Evolutionary conservation across 2,113 vertebrate species (phyloP).

Genomic region (Colinus virginianus): DNA sequence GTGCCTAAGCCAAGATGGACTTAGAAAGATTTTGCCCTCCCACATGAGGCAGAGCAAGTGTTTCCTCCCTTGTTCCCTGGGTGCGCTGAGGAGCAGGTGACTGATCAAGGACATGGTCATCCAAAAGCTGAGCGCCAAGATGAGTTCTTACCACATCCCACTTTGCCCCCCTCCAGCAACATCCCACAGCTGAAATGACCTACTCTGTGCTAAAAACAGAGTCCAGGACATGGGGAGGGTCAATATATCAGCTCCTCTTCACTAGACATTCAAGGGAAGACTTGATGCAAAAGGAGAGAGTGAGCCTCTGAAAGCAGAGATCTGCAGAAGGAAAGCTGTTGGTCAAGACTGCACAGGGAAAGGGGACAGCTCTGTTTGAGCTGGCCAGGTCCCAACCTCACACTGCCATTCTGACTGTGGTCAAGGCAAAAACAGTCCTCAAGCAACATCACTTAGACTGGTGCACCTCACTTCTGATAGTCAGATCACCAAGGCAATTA

Average conservation of each 20-base stretch:
- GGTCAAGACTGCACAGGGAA: background rate
- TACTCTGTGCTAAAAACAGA: background rate
- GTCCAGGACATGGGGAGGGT: background rate
- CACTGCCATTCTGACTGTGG: background rate
- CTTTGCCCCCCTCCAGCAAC: background rate
- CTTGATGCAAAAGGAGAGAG: background rate
- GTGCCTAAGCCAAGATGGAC: background rate
- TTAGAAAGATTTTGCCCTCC: background rate
- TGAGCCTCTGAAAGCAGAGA: background rate
- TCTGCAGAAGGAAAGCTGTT: background rate
- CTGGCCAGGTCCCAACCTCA: background rate
- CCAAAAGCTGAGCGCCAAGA: background rate
- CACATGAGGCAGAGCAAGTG: background rate
- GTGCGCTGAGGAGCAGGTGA: background rate
- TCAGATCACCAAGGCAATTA: background rate
- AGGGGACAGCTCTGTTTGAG: background rate
- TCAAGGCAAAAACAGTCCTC: background rate
- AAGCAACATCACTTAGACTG: background rate
- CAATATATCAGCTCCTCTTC: background rate
- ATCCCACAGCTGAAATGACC: background rate
- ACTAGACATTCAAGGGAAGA: background rate
- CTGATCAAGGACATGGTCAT: background rate
- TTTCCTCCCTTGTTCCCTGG: background rate
- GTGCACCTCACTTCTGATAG: background rate
- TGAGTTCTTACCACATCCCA: background rate